Evolutionary conservation across 2,888 invertebrate species (phyloP).

Genomic region (Tetropium fuscum): DNA sequence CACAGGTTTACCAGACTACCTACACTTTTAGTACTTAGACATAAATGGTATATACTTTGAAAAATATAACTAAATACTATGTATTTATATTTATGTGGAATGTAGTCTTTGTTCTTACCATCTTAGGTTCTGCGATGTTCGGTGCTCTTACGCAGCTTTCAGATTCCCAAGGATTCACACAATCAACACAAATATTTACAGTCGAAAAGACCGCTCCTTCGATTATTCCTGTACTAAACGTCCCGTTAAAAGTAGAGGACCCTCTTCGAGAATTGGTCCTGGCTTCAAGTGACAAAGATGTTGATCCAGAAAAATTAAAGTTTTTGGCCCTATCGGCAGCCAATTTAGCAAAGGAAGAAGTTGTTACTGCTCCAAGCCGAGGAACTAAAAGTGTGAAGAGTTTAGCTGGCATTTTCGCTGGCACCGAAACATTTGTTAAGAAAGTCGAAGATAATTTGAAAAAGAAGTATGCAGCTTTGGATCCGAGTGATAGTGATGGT

Average conservation of each 20-base stretch:
- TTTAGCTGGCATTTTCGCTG: constrained; percentile 63
- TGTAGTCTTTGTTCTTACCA: too few species aligned
- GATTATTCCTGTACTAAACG: constrained; percentile 23
- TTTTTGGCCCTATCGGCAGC: constrained; percentile 74
- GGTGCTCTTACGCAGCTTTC: constrained; percentile 58
- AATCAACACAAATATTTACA: constrained; percentile 1
- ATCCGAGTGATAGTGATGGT: constrained; percentile 76
- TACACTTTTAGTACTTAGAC: background rate
- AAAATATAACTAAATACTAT: too few species aligned
- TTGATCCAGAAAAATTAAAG: constrained; percentile 67
- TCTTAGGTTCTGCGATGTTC: constrained; percentile 48
- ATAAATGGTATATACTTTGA: background rate
- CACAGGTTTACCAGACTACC: too few species aligned
- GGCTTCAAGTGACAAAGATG: constrained; percentile 67
- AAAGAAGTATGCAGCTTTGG: constrained; percentile 65
- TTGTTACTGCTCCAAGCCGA: constrained; percentile 41
- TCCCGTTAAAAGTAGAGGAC: constrained; percentile 62
- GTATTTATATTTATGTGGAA: too few species aligned
- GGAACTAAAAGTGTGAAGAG: constrained; percentile 56
- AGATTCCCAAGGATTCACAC: constrained; percentile 50
- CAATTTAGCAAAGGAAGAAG: constrained; percentile 67
- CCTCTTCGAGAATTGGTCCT: constrained; percentile 75
- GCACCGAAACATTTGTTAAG: constrained; percentile 61
- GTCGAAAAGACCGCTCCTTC: constrained; percentile 27
- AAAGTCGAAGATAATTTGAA: constrained; percentile 61